A percentile compares a stretch with the other conserved stretches of the same genome.
Conservation (phyloP, 1,140 invertebrate genomes). For the Sarcophaga bullata region DNA sequence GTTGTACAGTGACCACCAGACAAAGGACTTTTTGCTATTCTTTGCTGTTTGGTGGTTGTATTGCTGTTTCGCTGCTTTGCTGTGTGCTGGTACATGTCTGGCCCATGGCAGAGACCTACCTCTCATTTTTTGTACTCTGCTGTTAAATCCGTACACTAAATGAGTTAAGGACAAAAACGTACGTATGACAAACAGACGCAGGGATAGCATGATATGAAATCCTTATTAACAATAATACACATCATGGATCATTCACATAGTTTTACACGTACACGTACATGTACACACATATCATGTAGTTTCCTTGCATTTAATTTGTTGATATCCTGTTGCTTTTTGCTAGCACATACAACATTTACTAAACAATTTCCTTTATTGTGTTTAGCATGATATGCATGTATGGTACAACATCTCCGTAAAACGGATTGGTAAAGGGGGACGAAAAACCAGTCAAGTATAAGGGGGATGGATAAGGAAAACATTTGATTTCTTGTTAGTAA, state of each 20-base stretch:
- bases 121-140: neutral
- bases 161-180: neutral
- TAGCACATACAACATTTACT: neutral
- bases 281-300: constrained; percentile 24
- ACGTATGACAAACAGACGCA: constrained; percentile 1
- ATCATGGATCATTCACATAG: neutral
- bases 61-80: neutral
- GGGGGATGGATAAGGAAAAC: neutral
- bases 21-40: neutral
- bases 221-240: constrained; percentile 5
- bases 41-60: no score
- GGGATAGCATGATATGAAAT: neutral
- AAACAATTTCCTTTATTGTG: neutral
- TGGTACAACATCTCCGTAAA: no score
- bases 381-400: no score
- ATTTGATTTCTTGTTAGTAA: constrained; percentile 23
- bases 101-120: no score
- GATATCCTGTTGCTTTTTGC: constrained; percentile 40
- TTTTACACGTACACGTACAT: constrained; percentile 4
- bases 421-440: no score
- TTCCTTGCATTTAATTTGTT: constrained; percentile 32
- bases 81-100: neutral
- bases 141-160: neutral
- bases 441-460: no score
- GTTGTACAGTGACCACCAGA: neutral